phyloP scores from a whole-genome alignment of 2,888 invertebrate genomes.

The Priocnemis perturbator region DNA sequence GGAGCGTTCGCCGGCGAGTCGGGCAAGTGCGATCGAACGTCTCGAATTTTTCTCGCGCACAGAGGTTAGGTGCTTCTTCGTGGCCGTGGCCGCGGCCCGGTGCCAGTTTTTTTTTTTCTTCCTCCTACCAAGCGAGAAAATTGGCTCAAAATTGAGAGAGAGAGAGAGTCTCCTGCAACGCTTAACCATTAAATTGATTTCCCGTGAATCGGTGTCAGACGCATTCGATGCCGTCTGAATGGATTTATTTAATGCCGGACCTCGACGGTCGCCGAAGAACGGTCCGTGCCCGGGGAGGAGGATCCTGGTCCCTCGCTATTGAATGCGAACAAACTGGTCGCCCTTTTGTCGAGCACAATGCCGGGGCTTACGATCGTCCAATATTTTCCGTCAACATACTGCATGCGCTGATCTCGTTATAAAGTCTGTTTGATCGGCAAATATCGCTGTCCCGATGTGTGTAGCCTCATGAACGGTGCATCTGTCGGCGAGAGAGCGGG shows the following conservation, averaged over 20 bases:
- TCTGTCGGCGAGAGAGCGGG: not conserved
- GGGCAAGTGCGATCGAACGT: not conserved
- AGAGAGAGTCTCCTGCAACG: slow-evolving; percentile 4
- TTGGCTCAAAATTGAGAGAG: slow-evolving; percentile 8
- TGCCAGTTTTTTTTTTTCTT: not conserved
- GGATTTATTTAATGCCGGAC: slow-evolving; percentile 41
- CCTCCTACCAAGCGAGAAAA: not conserved
- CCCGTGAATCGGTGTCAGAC: slow-evolving; percentile 59
- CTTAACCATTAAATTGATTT: slow-evolving; percentile 56
- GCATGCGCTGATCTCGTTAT: slow-evolving; percentile 62
- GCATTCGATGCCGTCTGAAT: slow-evolving; percentile 48
- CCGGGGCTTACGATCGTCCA: slow-evolving; percentile 54
- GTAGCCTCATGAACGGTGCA: slow-evolving; percentile 25
- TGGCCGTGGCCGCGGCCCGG: not conserved
- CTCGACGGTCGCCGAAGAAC: not conserved
- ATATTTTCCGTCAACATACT: slow-evolving; percentile 60
- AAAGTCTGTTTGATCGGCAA: slow-evolving; percentile 64
- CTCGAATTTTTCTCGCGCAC: not conserved
- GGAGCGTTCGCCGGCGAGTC: not conserved
- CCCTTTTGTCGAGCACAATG: slow-evolving; percentile 57
- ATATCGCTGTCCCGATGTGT: slow-evolving; percentile 51
- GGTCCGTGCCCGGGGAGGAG: slow-evolving; percentile 4
- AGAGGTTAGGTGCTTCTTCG: not conserved
- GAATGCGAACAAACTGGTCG: slow-evolving; percentile 42
- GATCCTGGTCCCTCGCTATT: slow-evolving; percentile 28